A percentile compares a stretch with the other conserved stretches of the same genome.
Conservation (phyloP, 2,888 invertebrate species). For the Chirona hameri region DNA sequence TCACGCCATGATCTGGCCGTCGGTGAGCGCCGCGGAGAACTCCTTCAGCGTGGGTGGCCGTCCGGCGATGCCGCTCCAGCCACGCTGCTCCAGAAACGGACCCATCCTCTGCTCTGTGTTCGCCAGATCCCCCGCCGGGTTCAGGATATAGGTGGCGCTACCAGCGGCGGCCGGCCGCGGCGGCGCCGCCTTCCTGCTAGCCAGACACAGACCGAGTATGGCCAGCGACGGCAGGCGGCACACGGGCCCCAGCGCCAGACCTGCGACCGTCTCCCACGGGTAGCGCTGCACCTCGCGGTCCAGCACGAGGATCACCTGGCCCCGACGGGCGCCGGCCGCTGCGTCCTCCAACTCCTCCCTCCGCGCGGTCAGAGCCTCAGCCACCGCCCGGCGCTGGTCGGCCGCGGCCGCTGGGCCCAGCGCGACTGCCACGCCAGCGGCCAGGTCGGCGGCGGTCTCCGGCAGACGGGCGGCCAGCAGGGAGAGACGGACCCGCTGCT, state of each 20-base stretch:
- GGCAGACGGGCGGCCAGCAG: background rate
- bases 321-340: background rate
- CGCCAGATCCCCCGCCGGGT: constrained; percentile 65
- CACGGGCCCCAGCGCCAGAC: constrained; percentile 63
- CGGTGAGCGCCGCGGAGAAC: constrained; percentile 55
- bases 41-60: constrained; percentile 55
- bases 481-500: background rate
- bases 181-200: constrained; percentile 29
- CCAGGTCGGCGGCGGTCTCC: constrained; percentile 36
- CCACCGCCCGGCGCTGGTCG: background rate
- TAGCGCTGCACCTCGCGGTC: constrained; percentile 39
- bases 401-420: background rate
- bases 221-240: constrained; percentile 66
- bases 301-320: constrained; percentile 41
- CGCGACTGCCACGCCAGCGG: constrained; percentile 42
- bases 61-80: constrained; percentile 61
- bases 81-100: constrained; percentile 53
- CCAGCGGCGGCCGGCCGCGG: constrained; percentile 34
- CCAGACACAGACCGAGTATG: constrained; percentile 43
- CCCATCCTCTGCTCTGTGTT: constrained; percentile 61
- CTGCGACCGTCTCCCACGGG: constrained; percentile 72
- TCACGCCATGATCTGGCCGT: constrained; percentile 64
- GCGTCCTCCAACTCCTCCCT: background rate
- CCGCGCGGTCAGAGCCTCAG: background rate
- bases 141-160: constrained; percentile 56